Percentiles rank a stretch among this genome's conserved stretches.
Evolutionary conservation across 2,113 vertebrate genomes (phyloP).

Genomic region (Geococcyx californianus): DNA sequence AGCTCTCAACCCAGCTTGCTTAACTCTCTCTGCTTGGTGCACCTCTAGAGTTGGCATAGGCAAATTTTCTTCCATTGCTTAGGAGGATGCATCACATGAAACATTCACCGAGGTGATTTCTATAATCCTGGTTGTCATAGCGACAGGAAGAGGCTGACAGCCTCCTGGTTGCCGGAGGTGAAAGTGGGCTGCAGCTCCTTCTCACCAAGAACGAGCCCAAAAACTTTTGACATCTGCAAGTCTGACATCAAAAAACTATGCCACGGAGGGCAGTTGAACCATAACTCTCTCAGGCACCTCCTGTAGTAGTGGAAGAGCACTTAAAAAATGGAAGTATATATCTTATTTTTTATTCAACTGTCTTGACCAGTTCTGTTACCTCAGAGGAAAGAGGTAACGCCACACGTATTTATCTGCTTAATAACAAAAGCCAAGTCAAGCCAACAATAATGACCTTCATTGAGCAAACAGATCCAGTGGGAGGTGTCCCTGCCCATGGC

Average conservation of each 20-base stretch:
- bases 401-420: neutral
- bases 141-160: neutral
- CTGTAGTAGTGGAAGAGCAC: neutral
- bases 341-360: neutral
- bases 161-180: neutral
- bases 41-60: neutral
- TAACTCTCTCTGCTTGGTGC: rapidly evolving
- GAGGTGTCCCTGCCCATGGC: too few relatives aligned
- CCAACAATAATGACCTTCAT: rapidly evolving
- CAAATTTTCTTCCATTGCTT: neutral
- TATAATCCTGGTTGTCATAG: neutral
- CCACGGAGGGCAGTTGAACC: neutral
- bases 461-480: too few relatives aligned
- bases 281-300: neutral
- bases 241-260: neutral
- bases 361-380: neutral
- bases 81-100: neutral
- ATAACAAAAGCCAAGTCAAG: neutral
- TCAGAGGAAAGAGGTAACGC: neutral
- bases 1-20: neutral
- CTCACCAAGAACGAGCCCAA: neutral
- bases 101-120: neutral
- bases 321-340: neutral
- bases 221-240: neutral
- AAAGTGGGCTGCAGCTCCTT: neutral